A percentile compares a stretch with the other conserved stretches of the same genome.
These are phyloP conservation scores for Acanthosepion lycidas DNA, from an alignment of 2,888 invertebrate genomes.

Conservation along the genomic window DNA sequence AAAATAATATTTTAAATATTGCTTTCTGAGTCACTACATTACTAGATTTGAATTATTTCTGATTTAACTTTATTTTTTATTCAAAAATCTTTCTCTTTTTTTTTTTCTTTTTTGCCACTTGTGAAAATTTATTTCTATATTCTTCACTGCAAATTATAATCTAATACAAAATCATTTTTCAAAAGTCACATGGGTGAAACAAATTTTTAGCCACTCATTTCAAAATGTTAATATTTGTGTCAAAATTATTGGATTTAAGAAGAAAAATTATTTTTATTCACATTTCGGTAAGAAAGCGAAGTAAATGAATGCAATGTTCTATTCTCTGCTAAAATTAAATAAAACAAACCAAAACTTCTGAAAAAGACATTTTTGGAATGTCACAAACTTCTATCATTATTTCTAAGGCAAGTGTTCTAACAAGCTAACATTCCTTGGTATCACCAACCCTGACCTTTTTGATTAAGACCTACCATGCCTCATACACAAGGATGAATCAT, in stretches of 20 bases:
- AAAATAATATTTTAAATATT: neutral
- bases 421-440: too few relatives aligned
- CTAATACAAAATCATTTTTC: neutral
- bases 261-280: neutral
- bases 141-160: neutral
- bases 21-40: neutral
- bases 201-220: neutral
- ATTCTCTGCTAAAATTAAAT: too few relatives aligned
- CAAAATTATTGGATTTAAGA: neutral
- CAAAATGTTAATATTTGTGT: neutral
- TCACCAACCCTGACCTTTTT: too few relatives aligned
- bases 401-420: too few relatives aligned
- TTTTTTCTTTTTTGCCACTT: neutral
- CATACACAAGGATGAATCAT: too few relatives aligned
- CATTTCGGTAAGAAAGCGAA: too few relatives aligned
- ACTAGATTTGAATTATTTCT: neutral
- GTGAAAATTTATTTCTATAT: neutral
- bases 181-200: neutral
- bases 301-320: too few relatives aligned
- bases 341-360: too few relatives aligned
- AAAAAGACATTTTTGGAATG: too few relatives aligned
- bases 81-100: neutral
- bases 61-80: neutral
- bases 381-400: too few relatives aligned
- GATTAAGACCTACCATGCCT: too few relatives aligned